A percentile compares a stretch with the other conserved stretches of the same genome.
phyloP scores from a whole-genome alignment of 2,888 invertebrate genomes.

The Drosophila lacicola region DNA sequence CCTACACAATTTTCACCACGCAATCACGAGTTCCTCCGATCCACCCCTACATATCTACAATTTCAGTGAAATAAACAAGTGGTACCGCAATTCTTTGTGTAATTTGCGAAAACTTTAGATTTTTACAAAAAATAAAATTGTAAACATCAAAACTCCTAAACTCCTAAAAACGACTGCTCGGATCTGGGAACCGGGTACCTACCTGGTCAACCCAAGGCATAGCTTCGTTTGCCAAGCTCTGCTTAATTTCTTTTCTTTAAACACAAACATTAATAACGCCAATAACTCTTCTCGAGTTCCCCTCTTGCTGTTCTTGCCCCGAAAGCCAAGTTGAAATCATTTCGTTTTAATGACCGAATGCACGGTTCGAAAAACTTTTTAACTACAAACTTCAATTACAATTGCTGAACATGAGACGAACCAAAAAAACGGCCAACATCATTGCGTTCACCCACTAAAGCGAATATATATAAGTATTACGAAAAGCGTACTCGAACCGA shows the following conservation, averaged over 20 bases:
- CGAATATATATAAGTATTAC: not conserved
- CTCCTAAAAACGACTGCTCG: too few relatives aligned
- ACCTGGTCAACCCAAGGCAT: conserved; percentile 7
- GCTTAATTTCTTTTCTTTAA: conserved; percentile 21
- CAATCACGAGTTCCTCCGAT: too few relatives aligned
- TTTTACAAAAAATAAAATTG: too few relatives aligned
- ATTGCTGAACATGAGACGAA: conserved; percentile 69
- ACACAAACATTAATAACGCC: conserved; percentile 62
- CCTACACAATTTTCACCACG: too few relatives aligned
- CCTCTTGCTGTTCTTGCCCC: conserved; percentile 39
- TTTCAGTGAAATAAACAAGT: too few relatives aligned
- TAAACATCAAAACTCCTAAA: too few relatives aligned
- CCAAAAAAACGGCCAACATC: conserved; percentile 45
- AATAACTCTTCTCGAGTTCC: conserved; percentile 54
- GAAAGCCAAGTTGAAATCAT: conserved; percentile 63
- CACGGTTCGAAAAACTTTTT: conserved; percentile 74
- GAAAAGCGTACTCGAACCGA: conserved; percentile 7
- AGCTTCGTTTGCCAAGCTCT: conserved; percentile 36
- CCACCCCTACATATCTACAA: too few relatives aligned
- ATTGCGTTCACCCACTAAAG: not conserved
- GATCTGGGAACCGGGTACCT: too few relatives aligned
- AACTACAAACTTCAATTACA: conserved; percentile 82
- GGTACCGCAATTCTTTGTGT: too few relatives aligned
- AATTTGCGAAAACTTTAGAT: too few relatives aligned
- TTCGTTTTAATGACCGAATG: conserved; percentile 76